Conservation (phyloP, 2,797 vertebrate species). For the Chloroceryle inda region DNA sequence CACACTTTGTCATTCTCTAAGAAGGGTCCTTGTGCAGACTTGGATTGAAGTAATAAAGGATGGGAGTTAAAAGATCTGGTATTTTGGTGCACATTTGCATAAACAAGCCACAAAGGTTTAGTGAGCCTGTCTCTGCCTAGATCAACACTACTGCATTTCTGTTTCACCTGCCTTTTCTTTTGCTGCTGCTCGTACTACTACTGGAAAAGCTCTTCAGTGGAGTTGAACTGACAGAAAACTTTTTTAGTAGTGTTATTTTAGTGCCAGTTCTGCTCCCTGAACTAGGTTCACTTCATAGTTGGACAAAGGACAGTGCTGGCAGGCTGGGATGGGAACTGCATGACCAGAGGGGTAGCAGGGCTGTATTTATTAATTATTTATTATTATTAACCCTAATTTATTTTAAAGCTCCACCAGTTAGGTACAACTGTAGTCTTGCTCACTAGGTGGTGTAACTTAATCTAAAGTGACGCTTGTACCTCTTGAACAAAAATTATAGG, state of each 20-base stretch:
- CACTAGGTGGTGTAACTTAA: neutral
- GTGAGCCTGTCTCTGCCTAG: neutral
- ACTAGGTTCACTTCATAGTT: neutral
- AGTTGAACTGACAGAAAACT: neutral
- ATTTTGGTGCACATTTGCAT: neutral
- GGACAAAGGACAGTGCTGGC: neutral
- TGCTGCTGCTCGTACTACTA: neutral
- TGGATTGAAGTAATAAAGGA: neutral
- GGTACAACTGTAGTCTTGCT: neutral
- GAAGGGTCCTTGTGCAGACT: neutral
- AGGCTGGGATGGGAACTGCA: neutral
- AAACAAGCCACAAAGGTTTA: neutral
- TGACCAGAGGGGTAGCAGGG: neutral
- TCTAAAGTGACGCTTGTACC: neutral
- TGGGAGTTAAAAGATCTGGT: neutral
- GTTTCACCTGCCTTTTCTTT: neutral
- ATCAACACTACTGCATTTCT: neutral
- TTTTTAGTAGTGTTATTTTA: neutral
- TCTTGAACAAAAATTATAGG: neutral
- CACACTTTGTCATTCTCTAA: neutral
- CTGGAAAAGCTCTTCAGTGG: neutral
- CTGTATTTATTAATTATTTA: neutral
- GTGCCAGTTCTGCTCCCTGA: neutral
- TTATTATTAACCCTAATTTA: neutral
- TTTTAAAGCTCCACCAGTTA: neutral